Conservation (phyloP, 2,888 invertebrate genomes). For the Eilema caniola region DNA sequence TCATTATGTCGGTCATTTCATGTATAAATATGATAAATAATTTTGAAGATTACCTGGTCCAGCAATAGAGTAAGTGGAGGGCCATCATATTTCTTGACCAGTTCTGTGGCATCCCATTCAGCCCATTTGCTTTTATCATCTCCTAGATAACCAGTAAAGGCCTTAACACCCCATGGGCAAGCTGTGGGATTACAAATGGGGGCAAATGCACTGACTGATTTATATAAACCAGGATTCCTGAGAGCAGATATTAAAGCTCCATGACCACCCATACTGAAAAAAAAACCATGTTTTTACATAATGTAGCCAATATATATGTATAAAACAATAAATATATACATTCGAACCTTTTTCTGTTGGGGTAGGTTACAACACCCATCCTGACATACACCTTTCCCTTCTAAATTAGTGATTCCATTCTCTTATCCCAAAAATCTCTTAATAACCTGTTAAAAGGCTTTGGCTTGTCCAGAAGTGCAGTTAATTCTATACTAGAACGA, state of each 20-base stretch:
- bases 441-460: no score
- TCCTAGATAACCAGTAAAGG: slow-evolving; percentile 93
- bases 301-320: no score
- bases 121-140: slow-evolving; percentile 90
- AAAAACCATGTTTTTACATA: no score
- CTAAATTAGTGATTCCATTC: no score
- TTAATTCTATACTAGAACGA: no score
- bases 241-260: slow-evolving; percentile 96
- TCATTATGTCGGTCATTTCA: no score
- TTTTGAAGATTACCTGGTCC: slow-evolving; percentile 91
- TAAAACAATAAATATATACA: neutral
- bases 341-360: neutral
- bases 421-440: no score
- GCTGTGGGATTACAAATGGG: slow-evolving; percentile 96
- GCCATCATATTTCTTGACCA: slow-evolving; percentile 94
- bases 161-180: slow-evolving; percentile 96
- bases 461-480: no score
- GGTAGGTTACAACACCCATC: neutral
- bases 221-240: slow-evolving; percentile 95
- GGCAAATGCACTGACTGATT: slow-evolving; percentile 97
- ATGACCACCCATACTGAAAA: slow-evolving; percentile 98
- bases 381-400: neutral
- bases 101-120: slow-evolving; percentile 95
- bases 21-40: neutral
- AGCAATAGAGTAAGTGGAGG: slow-evolving; percentile 94